These are phyloP conservation scores for Meleagris gallopavo DNA, from an alignment of 2,113 vertebrate genomes.

Conservation along the genomic window DNA sequence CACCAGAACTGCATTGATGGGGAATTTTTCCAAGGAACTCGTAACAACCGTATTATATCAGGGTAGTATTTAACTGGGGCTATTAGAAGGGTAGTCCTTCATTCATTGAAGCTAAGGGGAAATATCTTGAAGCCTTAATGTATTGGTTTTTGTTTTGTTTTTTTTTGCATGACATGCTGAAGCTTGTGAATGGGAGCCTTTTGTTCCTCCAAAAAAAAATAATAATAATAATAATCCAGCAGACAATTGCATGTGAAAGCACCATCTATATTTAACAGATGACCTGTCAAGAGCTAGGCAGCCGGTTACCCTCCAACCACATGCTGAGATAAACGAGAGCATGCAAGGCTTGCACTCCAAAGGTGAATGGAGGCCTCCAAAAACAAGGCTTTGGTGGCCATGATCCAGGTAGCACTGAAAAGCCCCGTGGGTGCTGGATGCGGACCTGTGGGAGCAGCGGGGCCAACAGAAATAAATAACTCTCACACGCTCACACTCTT, in stretches of 20 bases:
- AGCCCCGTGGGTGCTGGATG: not conserved
- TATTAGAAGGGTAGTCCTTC: not conserved
- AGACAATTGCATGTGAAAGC: not conserved
- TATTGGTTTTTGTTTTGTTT: not conserved
- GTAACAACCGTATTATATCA: not conserved
- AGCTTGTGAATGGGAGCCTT: constrained; percentile 6
- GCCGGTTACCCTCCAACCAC: not conserved
- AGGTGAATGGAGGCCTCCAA: not conserved
- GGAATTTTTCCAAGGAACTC: not conserved
- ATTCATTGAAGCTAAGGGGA: not conserved
- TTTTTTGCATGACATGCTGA: not conserved
- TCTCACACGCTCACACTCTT: not conserved
- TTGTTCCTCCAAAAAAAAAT: not conserved
- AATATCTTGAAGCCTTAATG: not conserved
- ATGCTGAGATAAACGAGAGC: not conserved
- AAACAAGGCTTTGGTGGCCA: not conserved
- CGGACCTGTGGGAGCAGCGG: not conserved
- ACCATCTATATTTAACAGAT: not conserved
- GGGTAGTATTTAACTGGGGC: not conserved
- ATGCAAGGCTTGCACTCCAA: not conserved
- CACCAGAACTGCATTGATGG: not conserved
- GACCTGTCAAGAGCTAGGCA: not conserved
- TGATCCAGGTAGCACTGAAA: not conserved
- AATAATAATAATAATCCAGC: not conserved
- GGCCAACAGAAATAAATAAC: not conserved